Conservation (phyloP, 2,888 invertebrate species). For the Drosophila barbarae region DNA sequence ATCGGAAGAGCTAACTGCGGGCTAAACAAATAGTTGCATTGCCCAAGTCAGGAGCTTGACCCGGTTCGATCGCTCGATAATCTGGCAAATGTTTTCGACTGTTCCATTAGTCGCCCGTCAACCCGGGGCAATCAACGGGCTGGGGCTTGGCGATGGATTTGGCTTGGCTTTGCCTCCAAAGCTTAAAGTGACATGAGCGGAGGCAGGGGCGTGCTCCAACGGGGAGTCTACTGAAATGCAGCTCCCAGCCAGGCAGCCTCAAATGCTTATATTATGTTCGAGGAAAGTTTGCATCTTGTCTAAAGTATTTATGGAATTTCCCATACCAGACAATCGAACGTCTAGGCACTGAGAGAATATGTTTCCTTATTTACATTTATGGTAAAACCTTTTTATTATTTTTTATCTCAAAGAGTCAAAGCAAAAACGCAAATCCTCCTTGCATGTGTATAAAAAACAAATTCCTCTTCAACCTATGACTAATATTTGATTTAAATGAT, state of each 20-base stretch:
- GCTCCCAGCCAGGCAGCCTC: constrained; percentile 1
- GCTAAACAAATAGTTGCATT: constrained; percentile 41
- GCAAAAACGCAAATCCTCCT: too few relatives aligned
- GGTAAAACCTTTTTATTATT: too few relatives aligned
- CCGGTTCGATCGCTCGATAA: constrained; percentile 27
- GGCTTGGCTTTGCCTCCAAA: constrained; percentile 19
- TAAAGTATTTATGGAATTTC: constrained; percentile 15
- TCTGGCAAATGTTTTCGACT: constrained; percentile 38
- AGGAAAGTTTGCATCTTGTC: constrained; percentile 14
- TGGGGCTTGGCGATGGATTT: constrained; percentile 14
- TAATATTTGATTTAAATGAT: too few relatives aligned
- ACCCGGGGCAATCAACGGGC: constrained; percentile 30
- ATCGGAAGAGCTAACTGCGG: constrained; percentile 17
- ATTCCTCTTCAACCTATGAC: too few relatives aligned
- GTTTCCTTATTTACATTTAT: background rate
- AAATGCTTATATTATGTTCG: constrained; percentile 2
- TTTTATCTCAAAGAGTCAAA: too few relatives aligned
- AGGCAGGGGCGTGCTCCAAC: constrained; percentile 1
- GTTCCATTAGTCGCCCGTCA: constrained; percentile 45
- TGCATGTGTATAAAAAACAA: too few relatives aligned
- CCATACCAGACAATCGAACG: constrained; percentile 10
- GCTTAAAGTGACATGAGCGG: constrained; percentile 10
- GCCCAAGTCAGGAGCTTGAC: constrained; percentile 31
- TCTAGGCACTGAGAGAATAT: constrained; percentile 12
- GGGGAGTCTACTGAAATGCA: constrained; percentile 27